A percentile compares a stretch with the other conserved stretches of the same genome.
These are phyloP conservation scores for Antigone vipio DNA, from an alignment of 2,113 vertebrate genomes.

Conservation along the genomic window DNA sequence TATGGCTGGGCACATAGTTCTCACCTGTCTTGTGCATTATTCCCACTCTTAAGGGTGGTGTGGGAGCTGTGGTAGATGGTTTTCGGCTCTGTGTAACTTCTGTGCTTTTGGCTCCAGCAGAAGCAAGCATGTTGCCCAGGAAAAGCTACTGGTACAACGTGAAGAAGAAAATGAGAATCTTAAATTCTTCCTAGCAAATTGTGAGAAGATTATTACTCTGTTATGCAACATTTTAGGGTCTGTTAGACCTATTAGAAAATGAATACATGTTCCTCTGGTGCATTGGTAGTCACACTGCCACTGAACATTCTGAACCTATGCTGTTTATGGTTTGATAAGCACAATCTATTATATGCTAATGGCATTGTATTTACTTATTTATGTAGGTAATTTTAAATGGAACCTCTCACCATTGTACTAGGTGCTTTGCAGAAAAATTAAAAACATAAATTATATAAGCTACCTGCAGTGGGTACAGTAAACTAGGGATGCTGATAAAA, in stretches of 20 bases:
- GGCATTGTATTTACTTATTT: slow-evolving; percentile 24
- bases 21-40: accelerated
- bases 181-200: not conserved
- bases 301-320: not conserved
- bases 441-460: slow-evolving; percentile 3
- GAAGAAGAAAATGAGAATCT: not conserved
- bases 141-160: not conserved
- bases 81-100: not conserved
- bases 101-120: not conserved
- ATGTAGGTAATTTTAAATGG: slow-evolving; percentile 23
- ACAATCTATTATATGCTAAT: slow-evolving; percentile 3
- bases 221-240: not conserved
- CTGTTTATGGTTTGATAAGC: not conserved
- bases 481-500: not conserved
- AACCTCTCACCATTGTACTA: not conserved
- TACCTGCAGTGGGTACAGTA: not conserved
- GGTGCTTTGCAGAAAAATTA: slow-evolving; percentile 39
- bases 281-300: not conserved
- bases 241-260: not conserved
- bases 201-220: not conserved
- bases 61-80: not conserved
- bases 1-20: not conserved
- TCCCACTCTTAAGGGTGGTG: not conserved
- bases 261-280: not conserved
- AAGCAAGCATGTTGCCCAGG: not conserved